Percentiles rank a stretch among this genome's conserved stretches.
Evolutionary conservation across 37 sponge, comb jelly and placozoan species (phyloP).

Genomic region (Axinella damicornis): DNA sequence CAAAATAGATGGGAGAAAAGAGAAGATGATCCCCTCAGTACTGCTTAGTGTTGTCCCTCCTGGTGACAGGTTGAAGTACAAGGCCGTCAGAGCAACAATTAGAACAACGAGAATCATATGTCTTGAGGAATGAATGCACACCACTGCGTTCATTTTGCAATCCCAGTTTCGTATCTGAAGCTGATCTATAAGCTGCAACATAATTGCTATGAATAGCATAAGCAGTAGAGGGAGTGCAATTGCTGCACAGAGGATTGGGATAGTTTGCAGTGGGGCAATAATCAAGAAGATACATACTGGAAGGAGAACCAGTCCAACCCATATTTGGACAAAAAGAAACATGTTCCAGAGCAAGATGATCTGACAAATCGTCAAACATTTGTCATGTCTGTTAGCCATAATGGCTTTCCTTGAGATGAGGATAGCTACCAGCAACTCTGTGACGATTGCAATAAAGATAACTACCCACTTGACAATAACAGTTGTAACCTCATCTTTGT

Average conservation of each 20-base stretch:
- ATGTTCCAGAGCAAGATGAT: not conserved
- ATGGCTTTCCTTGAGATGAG: not conserved
- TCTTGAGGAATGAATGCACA: no score
- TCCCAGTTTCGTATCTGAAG: no score
- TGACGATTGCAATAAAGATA: not conserved
- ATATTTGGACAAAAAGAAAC: not conserved
- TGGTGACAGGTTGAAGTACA: not conserved
- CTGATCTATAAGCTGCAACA: no score
- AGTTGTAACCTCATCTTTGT: not conserved
- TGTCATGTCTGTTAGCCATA: not conserved
- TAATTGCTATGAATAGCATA: no score
- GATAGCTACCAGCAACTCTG: not conserved
- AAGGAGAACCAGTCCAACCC: not conserved
- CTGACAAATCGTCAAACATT: no score
- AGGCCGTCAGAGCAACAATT: not conserved
- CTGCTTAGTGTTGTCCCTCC: not conserved
- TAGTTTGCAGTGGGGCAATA: not conserved
- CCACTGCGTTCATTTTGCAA: no score
- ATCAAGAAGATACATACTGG: not conserved
- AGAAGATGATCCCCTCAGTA: not conserved
- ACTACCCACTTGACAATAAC: not conserved
- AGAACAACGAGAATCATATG: not conserved
- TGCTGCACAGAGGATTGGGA: not conserved
- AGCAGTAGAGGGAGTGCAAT: no score
- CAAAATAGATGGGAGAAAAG: not conserved